phyloP scores from a whole-genome alignment of 2,113 vertebrate species.

The Chamaea fasciata region DNA sequence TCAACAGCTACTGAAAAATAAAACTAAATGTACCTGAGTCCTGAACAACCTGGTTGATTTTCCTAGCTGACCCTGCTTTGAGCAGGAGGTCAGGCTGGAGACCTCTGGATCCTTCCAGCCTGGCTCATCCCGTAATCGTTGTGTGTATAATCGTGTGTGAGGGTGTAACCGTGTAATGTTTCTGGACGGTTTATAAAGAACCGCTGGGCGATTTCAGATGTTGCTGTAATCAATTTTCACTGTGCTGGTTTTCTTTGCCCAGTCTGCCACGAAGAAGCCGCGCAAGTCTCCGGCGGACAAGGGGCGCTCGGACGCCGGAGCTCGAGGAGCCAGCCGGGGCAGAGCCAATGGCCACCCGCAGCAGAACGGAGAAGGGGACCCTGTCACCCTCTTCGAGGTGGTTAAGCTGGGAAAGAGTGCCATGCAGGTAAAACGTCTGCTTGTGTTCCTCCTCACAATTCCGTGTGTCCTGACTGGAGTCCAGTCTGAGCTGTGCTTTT shows the following conservation, averaged over 20 bases:
- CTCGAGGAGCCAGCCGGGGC: slow-evolving; percentile 77
- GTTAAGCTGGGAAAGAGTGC: slow-evolving; percentile 95
- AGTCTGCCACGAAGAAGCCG: slow-evolving; percentile 91
- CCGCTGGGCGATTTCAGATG: background rate
- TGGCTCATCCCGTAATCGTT: background rate
- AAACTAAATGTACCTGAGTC: background rate
- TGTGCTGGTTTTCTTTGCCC: slow-evolving; percentile 54
- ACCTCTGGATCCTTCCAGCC: background rate
- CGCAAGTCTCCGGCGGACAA: slow-evolving; percentile 88
- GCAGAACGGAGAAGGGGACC: slow-evolving; percentile 91
- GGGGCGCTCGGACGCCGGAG: slow-evolving; percentile 69
- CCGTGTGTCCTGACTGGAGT: background rate
- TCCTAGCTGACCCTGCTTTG: background rate
- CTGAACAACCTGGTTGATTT: background rate
- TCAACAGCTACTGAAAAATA: background rate
- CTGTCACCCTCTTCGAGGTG: slow-evolving; percentile 93
- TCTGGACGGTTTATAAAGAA: background rate
- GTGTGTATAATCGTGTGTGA: background rate
- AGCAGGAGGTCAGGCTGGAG: background rate
- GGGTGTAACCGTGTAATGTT: background rate
- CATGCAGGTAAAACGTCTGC: slow-evolving; percentile 84
- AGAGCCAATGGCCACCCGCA: slow-evolving; percentile 91
- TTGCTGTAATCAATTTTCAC: slow-evolving; percentile 10
- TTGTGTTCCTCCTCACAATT: background rate
- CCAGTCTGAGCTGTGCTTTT: background rate